Conservation (phyloP, 2,797 vertebrate genomes). For the Enteromius paludinosus region DNA sequence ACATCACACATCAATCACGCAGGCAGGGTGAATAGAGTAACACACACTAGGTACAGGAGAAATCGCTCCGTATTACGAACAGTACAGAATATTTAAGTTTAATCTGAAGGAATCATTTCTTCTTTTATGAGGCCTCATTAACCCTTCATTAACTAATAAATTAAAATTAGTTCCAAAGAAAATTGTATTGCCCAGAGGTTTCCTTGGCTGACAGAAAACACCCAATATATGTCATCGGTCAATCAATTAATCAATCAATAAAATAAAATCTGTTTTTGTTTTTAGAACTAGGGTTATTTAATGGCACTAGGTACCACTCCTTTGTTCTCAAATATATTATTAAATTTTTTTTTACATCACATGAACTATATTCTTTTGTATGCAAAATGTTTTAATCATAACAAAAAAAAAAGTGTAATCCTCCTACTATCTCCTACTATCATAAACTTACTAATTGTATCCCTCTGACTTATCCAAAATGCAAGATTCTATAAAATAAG, state of each 20-base stretch:
- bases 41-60: neutral
- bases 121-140: conserved; percentile 3
- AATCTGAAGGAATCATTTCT: neutral
- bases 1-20: neutral
- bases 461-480: neutral
- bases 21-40: neutral
- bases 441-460: neutral
- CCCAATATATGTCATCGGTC: neutral
- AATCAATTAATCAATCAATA: neutral
- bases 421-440: too few species aligned
- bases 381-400: neutral
- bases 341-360: neutral
- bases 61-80: neutral
- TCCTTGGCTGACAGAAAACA: neutral
- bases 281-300: neutral
- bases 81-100: neutral
- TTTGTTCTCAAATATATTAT: neutral
- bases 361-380: neutral
- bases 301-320: neutral
- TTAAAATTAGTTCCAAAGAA: neutral
- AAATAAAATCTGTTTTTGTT: neutral
- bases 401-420: neutral
- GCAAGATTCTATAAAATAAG: neutral
- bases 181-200: neutral
- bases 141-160: conserved; percentile 1